These are phyloP conservation scores for Pollicipes pollicipes DNA, from an alignment of 1,140 invertebrate species.

Conservation along the genomic window DNA sequence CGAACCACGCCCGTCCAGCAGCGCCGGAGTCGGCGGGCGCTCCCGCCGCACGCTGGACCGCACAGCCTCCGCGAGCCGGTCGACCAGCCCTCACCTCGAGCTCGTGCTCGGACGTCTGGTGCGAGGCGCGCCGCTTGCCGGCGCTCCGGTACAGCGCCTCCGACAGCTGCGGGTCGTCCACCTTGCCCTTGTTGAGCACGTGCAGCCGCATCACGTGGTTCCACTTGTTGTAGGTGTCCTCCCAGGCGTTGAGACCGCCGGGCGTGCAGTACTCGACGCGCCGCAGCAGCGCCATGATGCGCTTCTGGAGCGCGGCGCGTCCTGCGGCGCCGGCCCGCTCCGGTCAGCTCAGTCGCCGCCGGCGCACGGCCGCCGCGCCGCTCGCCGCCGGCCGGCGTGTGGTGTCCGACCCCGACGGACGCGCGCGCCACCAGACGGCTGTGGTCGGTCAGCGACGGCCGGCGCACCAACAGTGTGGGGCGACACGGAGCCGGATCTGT, in stretches of 20 bases:
- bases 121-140: constrained; percentile 70
- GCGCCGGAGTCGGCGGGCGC: too few species aligned
- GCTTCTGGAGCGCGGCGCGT: constrained; percentile 73
- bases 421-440: too few species aligned
- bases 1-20: too few species aligned
- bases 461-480: too few species aligned
- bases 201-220: constrained; percentile 55
- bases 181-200: constrained; percentile 64
- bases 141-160: constrained; percentile 56
- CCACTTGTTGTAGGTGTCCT: constrained; percentile 91
- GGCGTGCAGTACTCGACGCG: constrained; percentile 91
- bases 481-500: too few species aligned
- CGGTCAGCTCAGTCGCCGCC: too few species aligned
- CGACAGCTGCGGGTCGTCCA: constrained; percentile 63
- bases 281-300: constrained; percentile 77
- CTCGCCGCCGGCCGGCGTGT: too few species aligned
- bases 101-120: constrained; percentile 91
- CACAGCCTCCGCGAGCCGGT: neutral
- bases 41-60: neutral
- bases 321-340: constrained; percentile 33
- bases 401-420: too few species aligned
- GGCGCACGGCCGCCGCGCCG: too few species aligned
- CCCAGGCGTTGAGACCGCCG: constrained; percentile 66
- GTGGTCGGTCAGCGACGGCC: too few species aligned
- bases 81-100: constrained; percentile 43